phyloP scores from a whole-genome alignment of 1,140 invertebrate species.

The Cydia fagiglandana region DNA sequence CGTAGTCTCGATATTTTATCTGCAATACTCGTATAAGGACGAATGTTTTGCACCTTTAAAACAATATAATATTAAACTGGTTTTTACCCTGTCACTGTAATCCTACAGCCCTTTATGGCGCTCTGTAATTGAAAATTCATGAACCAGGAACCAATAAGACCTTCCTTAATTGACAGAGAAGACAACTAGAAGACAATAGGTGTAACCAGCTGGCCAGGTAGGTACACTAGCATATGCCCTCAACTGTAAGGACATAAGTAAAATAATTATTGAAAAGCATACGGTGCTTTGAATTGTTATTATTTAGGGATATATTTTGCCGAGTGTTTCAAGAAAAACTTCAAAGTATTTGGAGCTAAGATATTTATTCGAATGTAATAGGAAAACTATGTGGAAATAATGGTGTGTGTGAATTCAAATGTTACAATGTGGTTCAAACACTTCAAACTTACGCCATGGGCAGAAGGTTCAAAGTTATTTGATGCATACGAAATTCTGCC shows the following conservation, averaged over 20 bases:
- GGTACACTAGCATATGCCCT: not conserved
- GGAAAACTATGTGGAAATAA: not conserved
- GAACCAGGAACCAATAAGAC: not conserved
- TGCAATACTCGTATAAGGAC: not conserved
- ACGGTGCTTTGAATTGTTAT: not conserved
- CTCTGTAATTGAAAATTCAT: conserved; percentile 2
- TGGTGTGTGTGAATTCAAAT: not conserved
- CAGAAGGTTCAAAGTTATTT: not conserved
- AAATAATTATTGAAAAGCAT: not conserved
- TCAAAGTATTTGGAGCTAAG: not conserved
- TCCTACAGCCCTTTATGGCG: not conserved
- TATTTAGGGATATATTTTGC: not conserved
- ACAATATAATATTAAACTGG: not conserved
- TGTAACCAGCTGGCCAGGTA: not conserved
- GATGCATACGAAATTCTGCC: not conserved
- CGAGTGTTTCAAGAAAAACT: not conserved
- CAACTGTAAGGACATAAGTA: not conserved
- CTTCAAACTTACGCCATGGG: not conserved
- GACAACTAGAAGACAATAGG: not conserved
- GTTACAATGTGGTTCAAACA: not conserved
- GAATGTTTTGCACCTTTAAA: not conserved
- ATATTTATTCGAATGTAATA: not conserved
- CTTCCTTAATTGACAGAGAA: conserved; percentile 12
- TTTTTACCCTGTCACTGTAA: not conserved
- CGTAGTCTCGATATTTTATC: no score